Base-by-base conservation (phyloP, 23 tunicate genomes). In the Aplidium turbinatum region DNA sequence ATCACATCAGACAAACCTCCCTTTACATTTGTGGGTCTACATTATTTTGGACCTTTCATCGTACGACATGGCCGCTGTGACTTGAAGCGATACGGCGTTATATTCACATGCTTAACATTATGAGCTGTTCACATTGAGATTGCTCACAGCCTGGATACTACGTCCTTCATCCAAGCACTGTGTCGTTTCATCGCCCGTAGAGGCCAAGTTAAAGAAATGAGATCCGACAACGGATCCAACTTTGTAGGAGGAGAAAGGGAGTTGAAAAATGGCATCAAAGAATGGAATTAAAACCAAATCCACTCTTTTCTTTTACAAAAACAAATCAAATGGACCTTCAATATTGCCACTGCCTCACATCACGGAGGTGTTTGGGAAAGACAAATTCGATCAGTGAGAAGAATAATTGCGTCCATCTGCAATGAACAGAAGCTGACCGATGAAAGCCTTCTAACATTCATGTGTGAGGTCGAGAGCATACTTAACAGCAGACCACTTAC, bases 171-270 rank as follows among this genome's bases (percentile, higher is more conserved):
- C 27, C 63, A 57, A 26, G 67, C 77, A 26, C 30, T 82, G 32
- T 20, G 72, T 5, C 38, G 87, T 20, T 82, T 82, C 48, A 27
- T 40, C 13, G 72, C 40, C 3, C 79, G 87, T 16, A 72, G 72
- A 40, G 87, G 87, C 39, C 78, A 60, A 40, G 71, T 73, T 5
- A 0, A 9, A 33, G 57, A 82, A 40, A 31, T 82, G 4, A 31
- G 73, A 5, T 72, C 60, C 26, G 87, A 82, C 52, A 73, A 74
- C 62, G 87, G 87, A 26, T 38, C 79, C 21, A 82, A 82, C 42
- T 60, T 82, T 60, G 79, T 72, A 7, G 79, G 79, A 21, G 79
- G 62, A 0, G 71, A 82, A 19, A 20, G 58, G 6, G 78, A 82
- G 58, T 40, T 82, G 3, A 25, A 28, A 0, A 32, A 73, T 30